Conservation (phyloP, 30 jellyfish, hydroid and myxozoan species). For the Hydractinia symbiolongicarpus region DNA sequence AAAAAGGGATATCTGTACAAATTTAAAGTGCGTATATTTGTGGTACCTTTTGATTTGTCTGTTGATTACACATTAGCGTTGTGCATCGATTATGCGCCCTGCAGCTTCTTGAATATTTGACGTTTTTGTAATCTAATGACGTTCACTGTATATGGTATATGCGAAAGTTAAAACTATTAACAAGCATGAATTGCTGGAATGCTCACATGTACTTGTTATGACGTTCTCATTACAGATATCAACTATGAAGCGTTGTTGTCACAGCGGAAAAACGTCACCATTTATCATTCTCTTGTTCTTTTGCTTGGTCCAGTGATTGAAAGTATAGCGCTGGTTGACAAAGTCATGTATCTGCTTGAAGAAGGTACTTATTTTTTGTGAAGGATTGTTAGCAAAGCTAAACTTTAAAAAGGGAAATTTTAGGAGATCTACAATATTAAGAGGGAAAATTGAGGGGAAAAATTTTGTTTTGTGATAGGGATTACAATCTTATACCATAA, state of each 20-base stretch:
- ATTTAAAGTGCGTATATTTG: too few relatives aligned
- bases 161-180: too few relatives aligned
- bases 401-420: too few relatives aligned
- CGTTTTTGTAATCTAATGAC: too few relatives aligned
- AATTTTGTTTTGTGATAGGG: not conserved
- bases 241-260: constrained; percentile 36
- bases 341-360: constrained; percentile 45
- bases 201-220: too few relatives aligned
- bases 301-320: constrained; percentile 91
- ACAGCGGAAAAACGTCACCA: constrained; percentile 55
- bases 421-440: not conserved
- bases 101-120: too few relatives aligned
- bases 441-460: not conserved
- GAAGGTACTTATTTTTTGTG: constrained; percentile 34
- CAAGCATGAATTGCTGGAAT: too few relatives aligned
- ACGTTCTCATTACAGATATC: constrained; percentile 26
- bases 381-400: not conserved
- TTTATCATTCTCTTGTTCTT: constrained; percentile 61
- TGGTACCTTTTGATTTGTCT: too few relatives aligned
- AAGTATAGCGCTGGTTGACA: constrained; percentile 54
- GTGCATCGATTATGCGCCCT: too few relatives aligned
- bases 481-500: not conserved
- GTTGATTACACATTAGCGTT: too few relatives aligned
- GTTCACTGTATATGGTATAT: too few relatives aligned
- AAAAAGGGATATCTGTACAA: too few relatives aligned